phyloP scores from a whole-genome alignment of 2,113 vertebrate genomes.

The Apodemus speciosus region DNA sequence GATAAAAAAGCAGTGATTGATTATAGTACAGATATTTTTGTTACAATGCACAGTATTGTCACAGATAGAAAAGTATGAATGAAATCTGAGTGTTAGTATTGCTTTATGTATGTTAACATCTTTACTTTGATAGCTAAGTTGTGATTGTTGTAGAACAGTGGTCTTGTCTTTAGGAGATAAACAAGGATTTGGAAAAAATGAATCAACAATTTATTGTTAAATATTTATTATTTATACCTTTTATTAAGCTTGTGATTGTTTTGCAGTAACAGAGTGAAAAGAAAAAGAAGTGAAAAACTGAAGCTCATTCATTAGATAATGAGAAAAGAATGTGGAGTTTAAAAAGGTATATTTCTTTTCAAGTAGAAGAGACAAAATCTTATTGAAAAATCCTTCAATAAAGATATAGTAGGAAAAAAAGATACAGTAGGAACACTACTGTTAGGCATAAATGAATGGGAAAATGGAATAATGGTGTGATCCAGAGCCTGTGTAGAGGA shows the following conservation, averaged over 20 bases:
- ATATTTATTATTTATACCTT: constrained; percentile 31
- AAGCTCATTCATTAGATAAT: background rate
- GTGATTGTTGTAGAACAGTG: background rate
- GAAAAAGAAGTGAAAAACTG: background rate
- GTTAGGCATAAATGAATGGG: background rate
- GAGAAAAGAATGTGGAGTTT: background rate
- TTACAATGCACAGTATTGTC: background rate
- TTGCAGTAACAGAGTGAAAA: background rate
- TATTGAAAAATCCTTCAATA: constrained; percentile 16
- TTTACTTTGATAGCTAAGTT: background rate
- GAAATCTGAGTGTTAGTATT: background rate
- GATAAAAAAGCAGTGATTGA: background rate
- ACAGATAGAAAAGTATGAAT: background rate
- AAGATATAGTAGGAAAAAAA: constrained; percentile 29
- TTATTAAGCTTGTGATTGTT: constrained; percentile 14
- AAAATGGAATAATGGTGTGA: background rate
- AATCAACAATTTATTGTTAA: background rate
- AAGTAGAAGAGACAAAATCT: constrained; percentile 15
- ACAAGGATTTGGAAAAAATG: background rate
- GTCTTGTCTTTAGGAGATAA: constrained; percentile 7
- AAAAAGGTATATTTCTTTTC: background rate
- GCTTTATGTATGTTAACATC: background rate
- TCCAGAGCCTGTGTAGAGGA: background rate
- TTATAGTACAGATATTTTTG: constrained; percentile 44
- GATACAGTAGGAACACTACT: background rate